Base-by-base conservation (phyloP, 37 sponge, comb jelly and placozoan genomes). In the Petrosia ficiformis region DNA sequence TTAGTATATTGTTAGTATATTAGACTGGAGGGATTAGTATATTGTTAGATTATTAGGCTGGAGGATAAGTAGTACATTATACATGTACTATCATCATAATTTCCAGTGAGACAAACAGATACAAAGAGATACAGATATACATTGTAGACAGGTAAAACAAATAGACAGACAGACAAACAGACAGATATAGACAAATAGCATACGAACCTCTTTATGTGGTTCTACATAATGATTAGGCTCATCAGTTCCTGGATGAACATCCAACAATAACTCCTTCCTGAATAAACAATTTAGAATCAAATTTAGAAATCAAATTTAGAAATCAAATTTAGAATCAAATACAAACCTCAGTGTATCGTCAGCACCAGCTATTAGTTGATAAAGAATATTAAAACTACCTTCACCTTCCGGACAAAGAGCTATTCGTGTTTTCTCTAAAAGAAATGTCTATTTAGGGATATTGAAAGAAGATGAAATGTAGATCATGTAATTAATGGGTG, bases 371-470 rank as follows among this genome's bases (percentile, higher is more conserved):
- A 95, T 59, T 74, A 99, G 77, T 70, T 99, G 91, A 89, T 93
- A 89, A 88, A 95, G 89, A 65, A 99, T 96, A 76, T 91, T 87
- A 81, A 90, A 99, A 68, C 79, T 91, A 14, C 74, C 72, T 82
- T 99, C 99, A 34, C 87, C 90, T 5, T 78, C 69, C 1, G 88
- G 83, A 28, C 87, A 77, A 61, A 81, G 73, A 57, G 90, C 92
- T 43, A 90, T 87, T 0, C 99, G 77, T 61, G 64, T 76, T 86
- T 90, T 90, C 86, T 99, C 99, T 69, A 99, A 69, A 25, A 94
- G 81, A 76, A 79, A 90, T 3, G 78, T 73, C 88, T 88, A 67
- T n/a, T n/a, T n/a, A n/a, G n/a, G n/a, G n/a, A n/a, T 36, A 81
- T 14, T 54, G 8, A 65, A 1, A 67, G 2, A 72, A 2, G n/a